These are phyloP conservation scores for Puffinus mauretanicus DNA, from an alignment of 2,113 vertebrate species.

Conservation along the genomic window DNA sequence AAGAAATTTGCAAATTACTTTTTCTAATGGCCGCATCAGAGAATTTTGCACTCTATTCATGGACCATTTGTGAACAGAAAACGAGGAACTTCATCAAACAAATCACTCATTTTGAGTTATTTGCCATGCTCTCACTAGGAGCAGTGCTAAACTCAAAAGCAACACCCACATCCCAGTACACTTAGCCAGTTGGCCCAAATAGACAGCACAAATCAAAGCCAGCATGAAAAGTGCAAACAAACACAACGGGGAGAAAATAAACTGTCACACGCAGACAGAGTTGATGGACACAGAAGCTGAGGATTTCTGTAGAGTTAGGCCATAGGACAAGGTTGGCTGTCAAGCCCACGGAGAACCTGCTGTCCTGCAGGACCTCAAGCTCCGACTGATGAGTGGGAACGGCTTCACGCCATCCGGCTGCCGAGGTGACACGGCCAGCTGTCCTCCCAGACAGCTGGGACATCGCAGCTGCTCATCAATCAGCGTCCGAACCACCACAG, in stretches of 20 bases:
- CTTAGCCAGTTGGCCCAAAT: background rate
- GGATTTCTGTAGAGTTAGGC: background rate
- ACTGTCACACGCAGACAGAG: background rate
- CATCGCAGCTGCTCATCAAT: background rate
- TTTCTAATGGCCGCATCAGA: background rate
- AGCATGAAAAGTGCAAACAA: background rate
- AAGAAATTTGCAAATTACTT: background rate
- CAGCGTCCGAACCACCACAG: fast-evolving
- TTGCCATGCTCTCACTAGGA: background rate
- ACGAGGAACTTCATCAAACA: background rate
- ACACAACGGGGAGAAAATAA: background rate
- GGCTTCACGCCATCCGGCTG: background rate
- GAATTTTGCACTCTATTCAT: background rate
- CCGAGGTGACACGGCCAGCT: background rate
- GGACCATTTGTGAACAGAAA: background rate
- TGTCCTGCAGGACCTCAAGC: background rate
- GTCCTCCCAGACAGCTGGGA: background rate
- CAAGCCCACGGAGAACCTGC: background rate
- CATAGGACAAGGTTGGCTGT: background rate
- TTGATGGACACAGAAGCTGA: background rate
- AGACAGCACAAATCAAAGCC: background rate
- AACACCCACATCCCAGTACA: background rate
- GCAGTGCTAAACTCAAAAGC: background rate
- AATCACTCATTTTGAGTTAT: background rate
- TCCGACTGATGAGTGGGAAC: fast-evolving